Conservation (phyloP, 2,888 invertebrate species). For the Mycalesis mineus region DNA sequence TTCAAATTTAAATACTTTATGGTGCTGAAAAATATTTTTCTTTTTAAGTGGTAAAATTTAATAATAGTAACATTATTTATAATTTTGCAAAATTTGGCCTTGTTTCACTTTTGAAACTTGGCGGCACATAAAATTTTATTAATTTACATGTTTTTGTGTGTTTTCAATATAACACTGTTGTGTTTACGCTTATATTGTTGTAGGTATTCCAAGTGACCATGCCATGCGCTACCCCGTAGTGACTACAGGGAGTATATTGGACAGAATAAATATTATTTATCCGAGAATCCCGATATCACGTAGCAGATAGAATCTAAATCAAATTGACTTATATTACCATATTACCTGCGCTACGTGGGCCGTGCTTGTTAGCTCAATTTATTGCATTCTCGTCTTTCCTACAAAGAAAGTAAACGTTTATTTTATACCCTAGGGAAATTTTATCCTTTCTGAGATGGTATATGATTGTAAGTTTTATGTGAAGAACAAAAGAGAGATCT, state of each 20-base stretch:
- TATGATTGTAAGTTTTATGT: too few species aligned
- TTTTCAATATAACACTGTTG: too few species aligned
- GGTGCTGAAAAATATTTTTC: too few species aligned
- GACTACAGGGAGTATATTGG: not conserved
- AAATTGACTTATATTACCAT: constrained; percentile 28
- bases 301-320: constrained; percentile 23
- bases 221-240: not conserved
- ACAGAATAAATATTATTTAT: constrained; percentile 2
- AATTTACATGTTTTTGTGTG: too few species aligned
- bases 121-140: too few species aligned
- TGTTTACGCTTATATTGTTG: too few species aligned
- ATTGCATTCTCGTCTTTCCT: constrained; percentile 26
- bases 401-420: constrained; percentile 18
- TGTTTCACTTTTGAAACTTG: too few species aligned
- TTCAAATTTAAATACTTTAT: too few species aligned
- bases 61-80: too few species aligned
- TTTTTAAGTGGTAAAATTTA: too few species aligned
- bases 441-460: not conserved
- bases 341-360: constrained; percentile 19
- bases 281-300: constrained; percentile 9
- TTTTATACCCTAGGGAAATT: not conserved
- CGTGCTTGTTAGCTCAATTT: constrained; percentile 26
- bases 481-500: too few species aligned
- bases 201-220: not conserved
- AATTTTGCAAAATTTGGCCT: too few species aligned